Evolutionary conservation across 2,888 invertebrate genomes (phyloP).

Genomic region (Coenonympha glycerion): DNA sequence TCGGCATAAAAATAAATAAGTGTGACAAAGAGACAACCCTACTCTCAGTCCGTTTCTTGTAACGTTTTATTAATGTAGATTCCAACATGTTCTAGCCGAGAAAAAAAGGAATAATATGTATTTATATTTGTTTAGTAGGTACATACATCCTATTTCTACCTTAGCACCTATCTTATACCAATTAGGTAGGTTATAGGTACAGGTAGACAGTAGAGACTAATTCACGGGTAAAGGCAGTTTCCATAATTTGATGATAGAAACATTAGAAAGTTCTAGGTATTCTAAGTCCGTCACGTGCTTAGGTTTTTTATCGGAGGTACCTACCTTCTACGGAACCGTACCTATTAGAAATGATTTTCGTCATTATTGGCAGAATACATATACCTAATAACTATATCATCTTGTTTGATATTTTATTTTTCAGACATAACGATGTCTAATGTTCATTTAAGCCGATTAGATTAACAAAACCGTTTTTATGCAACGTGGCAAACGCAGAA

Average conservation of each 20-base stretch:
- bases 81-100: conserved; percentile 30
- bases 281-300: too few species aligned
- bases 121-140: not conserved
- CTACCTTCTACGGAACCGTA: too few species aligned
- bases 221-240: too few species aligned
- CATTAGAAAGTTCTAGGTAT: too few species aligned
- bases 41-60: conserved; percentile 35
- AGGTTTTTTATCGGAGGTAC: too few species aligned
- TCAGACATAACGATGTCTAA: too few species aligned
- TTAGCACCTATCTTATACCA: not conserved
- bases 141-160: not conserved
- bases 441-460: conserved; percentile 17
- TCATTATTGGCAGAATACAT: too few species aligned
- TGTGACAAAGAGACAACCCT: not conserved
- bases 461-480: too few species aligned
- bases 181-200: not conserved
- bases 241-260: too few species aligned
- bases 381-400: too few species aligned
- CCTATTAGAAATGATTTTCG: too few species aligned
- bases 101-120: conserved; percentile 18
- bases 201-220: not conserved
- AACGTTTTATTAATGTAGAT: conserved; percentile 37
- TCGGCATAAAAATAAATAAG: not conserved
- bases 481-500: conserved; percentile 30
- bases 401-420: too few species aligned